These are phyloP conservation scores for Cebus imitator DNA, from an alignment of 2,113 vertebrate species.

Conservation along the genomic window DNA sequence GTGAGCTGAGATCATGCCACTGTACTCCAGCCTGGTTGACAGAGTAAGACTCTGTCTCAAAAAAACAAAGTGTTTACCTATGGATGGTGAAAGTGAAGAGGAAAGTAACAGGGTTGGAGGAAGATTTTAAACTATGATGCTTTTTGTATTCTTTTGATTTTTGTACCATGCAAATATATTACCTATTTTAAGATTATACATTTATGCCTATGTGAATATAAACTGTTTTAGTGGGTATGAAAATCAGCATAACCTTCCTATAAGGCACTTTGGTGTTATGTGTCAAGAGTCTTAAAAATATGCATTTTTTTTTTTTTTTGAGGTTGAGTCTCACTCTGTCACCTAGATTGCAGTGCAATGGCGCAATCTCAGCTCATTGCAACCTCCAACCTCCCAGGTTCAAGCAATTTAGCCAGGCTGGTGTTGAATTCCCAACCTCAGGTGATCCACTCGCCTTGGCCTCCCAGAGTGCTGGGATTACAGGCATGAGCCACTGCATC, in stretches of 20 bases:
- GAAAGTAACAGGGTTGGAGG: neutral
- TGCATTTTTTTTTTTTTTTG: neutral
- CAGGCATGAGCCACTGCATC: too few relatives aligned
- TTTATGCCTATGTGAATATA: neutral
- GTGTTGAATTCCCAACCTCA: too few relatives aligned
- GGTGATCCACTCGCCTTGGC: too few relatives aligned
- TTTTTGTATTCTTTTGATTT: constrained; percentile 40
- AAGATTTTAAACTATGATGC: neutral
- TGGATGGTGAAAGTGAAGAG: neutral
- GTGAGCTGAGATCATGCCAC: too few relatives aligned
- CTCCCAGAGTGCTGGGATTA: too few relatives aligned
- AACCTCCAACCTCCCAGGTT: too few relatives aligned
- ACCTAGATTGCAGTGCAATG: too few relatives aligned
- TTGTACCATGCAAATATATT: neutral
- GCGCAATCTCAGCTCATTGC: too few relatives aligned
- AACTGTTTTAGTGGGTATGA: neutral
- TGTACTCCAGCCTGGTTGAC: too few relatives aligned
- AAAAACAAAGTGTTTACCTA: neutral
- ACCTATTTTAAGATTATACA: neutral
- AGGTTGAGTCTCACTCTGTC: too few relatives aligned
- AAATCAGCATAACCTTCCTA: constrained; percentile 20
- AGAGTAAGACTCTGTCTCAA: too few relatives aligned
- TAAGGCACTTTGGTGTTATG: neutral
- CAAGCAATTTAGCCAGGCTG: too few relatives aligned
- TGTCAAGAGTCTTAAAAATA: constrained; percentile 14